phyloP scores from a whole-genome alignment of 2,113 vertebrate genomes.

The Pardalotus punctatus region DNA sequence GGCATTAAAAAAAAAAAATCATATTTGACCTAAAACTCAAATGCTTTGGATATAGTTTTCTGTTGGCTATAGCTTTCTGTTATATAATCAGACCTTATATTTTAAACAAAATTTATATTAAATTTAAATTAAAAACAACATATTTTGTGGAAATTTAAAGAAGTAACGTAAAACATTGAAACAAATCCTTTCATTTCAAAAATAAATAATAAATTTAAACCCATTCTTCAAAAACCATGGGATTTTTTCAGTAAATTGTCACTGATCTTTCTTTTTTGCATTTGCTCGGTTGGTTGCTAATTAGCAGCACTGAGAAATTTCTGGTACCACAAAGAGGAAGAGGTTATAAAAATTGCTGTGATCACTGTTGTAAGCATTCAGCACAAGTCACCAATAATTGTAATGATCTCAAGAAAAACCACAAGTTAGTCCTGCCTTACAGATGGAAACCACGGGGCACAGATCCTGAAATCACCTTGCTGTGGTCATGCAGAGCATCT shows the following conservation, averaged over 20 bases:
- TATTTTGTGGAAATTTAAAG: neutral
- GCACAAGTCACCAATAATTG: neutral
- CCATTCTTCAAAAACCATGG: neutral
- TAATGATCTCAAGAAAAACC: neutral
- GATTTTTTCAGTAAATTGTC: neutral
- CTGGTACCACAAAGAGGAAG: neutral
- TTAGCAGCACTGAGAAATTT: neutral
- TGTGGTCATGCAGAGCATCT: neutral
- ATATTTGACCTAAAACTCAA: neutral
- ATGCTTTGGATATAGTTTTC: neutral
- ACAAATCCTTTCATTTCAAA: rapidly evolving
- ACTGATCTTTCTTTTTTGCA: neutral
- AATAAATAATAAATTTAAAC: neutral
- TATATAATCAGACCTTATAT: neutral
- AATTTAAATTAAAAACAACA: neutral
- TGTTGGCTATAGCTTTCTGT: neutral
- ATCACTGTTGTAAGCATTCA: neutral
- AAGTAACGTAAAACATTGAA: neutral
- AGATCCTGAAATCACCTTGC: neutral
- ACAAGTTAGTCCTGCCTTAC: neutral
- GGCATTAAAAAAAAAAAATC: neutral
- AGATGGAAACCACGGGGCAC: neutral
- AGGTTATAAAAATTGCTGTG: neutral
- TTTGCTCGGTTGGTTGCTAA: neutral
- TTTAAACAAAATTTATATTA: neutral